A percentile compares a stretch with the other conserved stretches of the same genome.
Conservation (phyloP, 2,888 invertebrate species). For the Cheilosia grossa region DNA sequence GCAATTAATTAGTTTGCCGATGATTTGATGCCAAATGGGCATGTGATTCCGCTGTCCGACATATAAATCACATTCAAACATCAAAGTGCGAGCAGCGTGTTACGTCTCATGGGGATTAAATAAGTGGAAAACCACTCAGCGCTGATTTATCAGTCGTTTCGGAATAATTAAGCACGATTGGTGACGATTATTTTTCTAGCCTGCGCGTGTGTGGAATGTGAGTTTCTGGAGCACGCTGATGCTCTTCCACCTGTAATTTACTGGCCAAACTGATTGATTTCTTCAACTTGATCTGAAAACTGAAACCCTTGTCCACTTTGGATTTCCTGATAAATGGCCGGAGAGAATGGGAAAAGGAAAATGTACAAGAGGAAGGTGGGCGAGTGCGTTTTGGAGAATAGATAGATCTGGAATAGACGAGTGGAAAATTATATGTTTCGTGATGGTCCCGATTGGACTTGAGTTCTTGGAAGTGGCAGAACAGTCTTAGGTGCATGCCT, state of each 20-base stretch:
- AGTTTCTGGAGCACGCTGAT: conserved; percentile 55
- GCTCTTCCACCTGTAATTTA: conserved; percentile 68
- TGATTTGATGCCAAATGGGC: conserved; percentile 73
- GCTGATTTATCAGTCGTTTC: conserved; percentile 56
- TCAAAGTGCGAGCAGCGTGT: conserved; percentile 57
- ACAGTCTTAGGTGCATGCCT: conserved; percentile 53
- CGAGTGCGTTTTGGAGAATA: conserved; percentile 29
- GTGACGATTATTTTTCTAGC: conserved; percentile 47
- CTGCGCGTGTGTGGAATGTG: conserved; percentile 27
- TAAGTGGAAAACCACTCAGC: conserved; percentile 42
- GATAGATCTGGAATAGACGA: conserved; percentile 59
- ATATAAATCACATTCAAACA: conserved; percentile 68
- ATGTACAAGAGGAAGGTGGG: conserved; percentile 52
- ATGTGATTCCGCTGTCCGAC: conserved; percentile 64
- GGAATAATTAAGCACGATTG: conserved; percentile 63
- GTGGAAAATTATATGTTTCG: conserved; percentile 70
- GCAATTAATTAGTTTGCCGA: conserved; percentile 70
- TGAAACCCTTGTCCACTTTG: conserved; percentile 55
- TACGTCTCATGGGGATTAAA: conserved; percentile 43
- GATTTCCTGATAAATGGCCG: conserved; percentile 55
- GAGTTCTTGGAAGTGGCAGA: conserved; percentile 61
- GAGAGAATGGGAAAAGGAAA: conserved; percentile 13
- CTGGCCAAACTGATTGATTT: conserved; percentile 68
- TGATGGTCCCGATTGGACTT: conserved; percentile 56
- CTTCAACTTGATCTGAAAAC: conserved; percentile 27